Base-by-base conservation (phyloP, 2,797 vertebrate genomes). In the Acrossocheilus wenchowensis region DNA sequence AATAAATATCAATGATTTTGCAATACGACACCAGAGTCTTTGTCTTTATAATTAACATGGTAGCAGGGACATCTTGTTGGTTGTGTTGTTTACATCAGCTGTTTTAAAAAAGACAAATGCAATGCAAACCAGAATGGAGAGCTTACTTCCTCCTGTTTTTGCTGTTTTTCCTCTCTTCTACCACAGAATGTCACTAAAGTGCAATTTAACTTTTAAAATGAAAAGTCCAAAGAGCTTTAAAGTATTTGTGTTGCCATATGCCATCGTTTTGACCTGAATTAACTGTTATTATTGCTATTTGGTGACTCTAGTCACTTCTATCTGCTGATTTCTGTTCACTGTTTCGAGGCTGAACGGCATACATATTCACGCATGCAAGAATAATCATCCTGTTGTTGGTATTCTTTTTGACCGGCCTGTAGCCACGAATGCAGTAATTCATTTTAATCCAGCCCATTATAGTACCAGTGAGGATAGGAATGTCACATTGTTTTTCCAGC, bases 1-100 rank as follows among this genome's bases (percentile, higher is more conserved):
- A 96, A 96, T 95, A 94, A 95, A 93, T 92, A 89, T 86, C 90
- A 88, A 88, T 90, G 72, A 87, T 88, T 88, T 89, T 87, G 82
- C 75, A 88, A 82, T 68, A 81, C 60, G 81, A 73, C 19, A 39
- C 36, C 45, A 5, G 26, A 72, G 19, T 85, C 30, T 72, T 9
- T 73, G 30, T 82, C 36, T 36, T 62, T 45, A 5, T 75, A 82
- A 21, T 73, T 85, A 41, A 57, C n/a, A 0, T 78, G 60, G 7
- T 52, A 48, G 8, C 36, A 75, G 23, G 41, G 66, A 80, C 50
- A 1, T 80, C 14, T 75, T 81, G 26, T 48, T 60, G 75, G 15
- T 41, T 39, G 30, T 39, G 62, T 39, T 52, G n/a, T 57, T 72
- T 23, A 50, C 36, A 34, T 52, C 21, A 66, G 71, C 12, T 8